A percentile compares a stretch with the other conserved stretches of the same genome.
These are phyloP conservation scores for Atta texana DNA, from an alignment of 1,140 invertebrate genomes.

Conservation along the genomic window DNA sequence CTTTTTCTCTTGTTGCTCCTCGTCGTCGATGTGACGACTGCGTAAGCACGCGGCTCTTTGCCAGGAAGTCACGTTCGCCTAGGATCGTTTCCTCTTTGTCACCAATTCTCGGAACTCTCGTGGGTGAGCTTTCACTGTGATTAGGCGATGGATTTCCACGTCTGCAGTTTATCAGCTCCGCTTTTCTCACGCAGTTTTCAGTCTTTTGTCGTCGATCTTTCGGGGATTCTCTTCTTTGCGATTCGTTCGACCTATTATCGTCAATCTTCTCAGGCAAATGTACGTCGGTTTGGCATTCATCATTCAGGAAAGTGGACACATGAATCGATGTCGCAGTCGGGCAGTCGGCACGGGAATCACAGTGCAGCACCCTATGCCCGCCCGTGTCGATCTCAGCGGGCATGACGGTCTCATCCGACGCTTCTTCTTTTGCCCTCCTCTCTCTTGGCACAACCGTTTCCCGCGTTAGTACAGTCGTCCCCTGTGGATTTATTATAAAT, in stretches of 20 bases:
- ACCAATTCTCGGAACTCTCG: constrained; percentile 31
- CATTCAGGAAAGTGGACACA: constrained; percentile 11
- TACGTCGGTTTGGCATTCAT: background rate
- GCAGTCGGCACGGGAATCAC: constrained; percentile 77
- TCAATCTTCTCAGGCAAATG: background rate
- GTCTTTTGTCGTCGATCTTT: background rate
- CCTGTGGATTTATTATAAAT: constrained; percentile 26
- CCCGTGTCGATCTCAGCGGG: constrained; percentile 81
- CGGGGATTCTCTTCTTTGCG: background rate
- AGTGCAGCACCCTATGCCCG: constrained; percentile 83
- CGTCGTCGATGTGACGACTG: background rate
- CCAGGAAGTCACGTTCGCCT: background rate
- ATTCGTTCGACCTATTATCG: too few species aligned
- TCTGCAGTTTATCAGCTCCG: background rate
- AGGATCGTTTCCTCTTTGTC: background rate
- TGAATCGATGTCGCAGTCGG: constrained; percentile 73
- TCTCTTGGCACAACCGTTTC: constrained; percentile 8
- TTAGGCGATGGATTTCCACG: background rate
- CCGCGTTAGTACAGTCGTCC: background rate
- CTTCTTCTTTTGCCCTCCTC: constrained; percentile 71
- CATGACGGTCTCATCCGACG: constrained; percentile 84
- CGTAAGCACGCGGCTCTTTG: background rate
- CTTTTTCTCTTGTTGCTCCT: too few species aligned
- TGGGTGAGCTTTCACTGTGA: background rate
- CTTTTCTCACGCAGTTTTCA: too few species aligned